Percentiles rank a stretch among this genome's conserved stretches.
Conservation (phyloP, 2,113 vertebrate genomes). For the Callorhinus ursinus region DNA sequence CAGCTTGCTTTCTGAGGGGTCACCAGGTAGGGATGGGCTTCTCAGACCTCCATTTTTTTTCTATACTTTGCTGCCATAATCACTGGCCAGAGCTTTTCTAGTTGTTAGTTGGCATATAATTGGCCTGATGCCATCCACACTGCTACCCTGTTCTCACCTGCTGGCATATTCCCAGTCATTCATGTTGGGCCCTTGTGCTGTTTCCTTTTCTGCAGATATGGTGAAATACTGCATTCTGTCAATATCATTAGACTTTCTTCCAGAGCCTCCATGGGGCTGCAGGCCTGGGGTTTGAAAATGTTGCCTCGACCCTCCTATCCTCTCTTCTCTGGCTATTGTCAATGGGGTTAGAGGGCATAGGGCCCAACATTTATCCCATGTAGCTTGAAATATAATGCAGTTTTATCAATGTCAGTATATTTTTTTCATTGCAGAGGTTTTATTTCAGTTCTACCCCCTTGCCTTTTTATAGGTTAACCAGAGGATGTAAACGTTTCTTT, state of each 20-base stretch:
- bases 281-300: background rate
- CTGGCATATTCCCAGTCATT: accelerated
- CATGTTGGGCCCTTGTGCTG: accelerated
- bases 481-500: background rate
- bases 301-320: no score
- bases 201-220: background rate
- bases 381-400: background rate
- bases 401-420: background rate
- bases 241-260: background rate
- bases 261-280: accelerated
- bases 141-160: background rate
- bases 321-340: background rate
- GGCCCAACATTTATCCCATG: background rate
- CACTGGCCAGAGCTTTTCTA: no score
- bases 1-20: background rate
- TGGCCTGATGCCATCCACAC: accelerated
- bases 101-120: accelerated
- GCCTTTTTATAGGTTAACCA: background rate
- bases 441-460: background rate
- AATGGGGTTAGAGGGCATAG: background rate
- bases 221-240: background rate
- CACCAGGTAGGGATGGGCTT: background rate
- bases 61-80: accelerated
- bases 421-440: background rate
- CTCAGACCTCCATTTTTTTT: background rate